A percentile compares a stretch with the other conserved stretches of the same genome.
phyloP scores from a whole-genome alignment of 2,888 invertebrate species.

The Ctena decussata region DNA sequence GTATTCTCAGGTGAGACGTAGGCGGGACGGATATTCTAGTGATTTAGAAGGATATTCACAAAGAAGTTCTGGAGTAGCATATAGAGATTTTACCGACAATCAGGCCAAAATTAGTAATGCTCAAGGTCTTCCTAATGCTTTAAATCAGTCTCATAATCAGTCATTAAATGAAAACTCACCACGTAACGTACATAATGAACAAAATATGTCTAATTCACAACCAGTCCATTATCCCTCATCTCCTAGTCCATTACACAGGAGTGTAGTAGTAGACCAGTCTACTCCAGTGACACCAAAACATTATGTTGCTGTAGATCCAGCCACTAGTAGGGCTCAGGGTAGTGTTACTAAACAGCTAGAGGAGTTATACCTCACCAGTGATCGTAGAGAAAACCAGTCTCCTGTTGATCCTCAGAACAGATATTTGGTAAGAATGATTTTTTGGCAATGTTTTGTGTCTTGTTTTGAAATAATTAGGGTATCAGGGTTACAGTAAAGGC shows the following conservation, averaged over 20 bases:
- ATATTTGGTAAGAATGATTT: constrained; percentile 51
- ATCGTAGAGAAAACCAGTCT: constrained; percentile 27
- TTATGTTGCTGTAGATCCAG: not conserved
- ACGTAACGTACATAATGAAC: constrained; percentile 56
- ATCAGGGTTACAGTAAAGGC: too few species aligned
- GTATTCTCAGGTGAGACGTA: constrained; percentile 42
- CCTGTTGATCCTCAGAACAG: constrained; percentile 56
- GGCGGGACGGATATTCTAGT: constrained; percentile 82
- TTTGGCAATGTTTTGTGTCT: too few species aligned
- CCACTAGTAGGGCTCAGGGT: constrained; percentile 41
- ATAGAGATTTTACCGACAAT: constrained; percentile 31
- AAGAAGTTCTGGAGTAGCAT: constrained; percentile 49
- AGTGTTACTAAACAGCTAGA: constrained; percentile 25
- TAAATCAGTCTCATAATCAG: not conserved
- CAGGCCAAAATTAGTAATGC: constrained; percentile 10
- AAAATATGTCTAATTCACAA: constrained; percentile 40
- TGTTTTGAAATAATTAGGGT: too few species aligned
- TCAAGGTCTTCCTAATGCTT: constrained; percentile 9
- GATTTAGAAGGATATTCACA: constrained; percentile 80
- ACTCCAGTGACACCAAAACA: constrained; percentile 61
- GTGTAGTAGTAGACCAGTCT: constrained; percentile 77
- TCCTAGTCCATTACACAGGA: constrained; percentile 72
- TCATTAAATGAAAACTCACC: constrained; percentile 11
- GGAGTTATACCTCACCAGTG: constrained; percentile 57
- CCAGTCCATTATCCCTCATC: constrained; percentile 64